These are phyloP conservation scores for Rhagonycha fulva DNA, from an alignment of 2,888 invertebrate species.

Conservation along the genomic window DNA sequence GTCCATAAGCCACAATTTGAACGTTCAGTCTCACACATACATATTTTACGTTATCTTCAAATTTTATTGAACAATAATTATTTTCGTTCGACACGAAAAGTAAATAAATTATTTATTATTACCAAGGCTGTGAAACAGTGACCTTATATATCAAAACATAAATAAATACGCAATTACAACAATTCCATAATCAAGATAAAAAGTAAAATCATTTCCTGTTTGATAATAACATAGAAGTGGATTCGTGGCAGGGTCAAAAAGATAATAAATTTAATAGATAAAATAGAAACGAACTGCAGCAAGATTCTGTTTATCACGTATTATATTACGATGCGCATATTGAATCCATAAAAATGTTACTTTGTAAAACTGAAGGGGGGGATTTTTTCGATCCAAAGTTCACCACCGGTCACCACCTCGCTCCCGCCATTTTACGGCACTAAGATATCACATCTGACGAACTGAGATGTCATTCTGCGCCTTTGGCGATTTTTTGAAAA, in stretches of 20 bases:
- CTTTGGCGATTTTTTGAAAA: too few relatives aligned
- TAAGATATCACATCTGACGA: too few relatives aligned
- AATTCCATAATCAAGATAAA: neutral
- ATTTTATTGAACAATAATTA: neutral
- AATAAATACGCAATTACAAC: neutral
- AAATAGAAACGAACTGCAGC: neutral
- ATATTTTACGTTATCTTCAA: neutral
- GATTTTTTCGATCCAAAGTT: too few relatives aligned
- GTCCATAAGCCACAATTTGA: neutral
- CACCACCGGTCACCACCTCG: too few relatives aligned
- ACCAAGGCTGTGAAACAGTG: neutral
- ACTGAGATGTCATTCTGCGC: too few relatives aligned
- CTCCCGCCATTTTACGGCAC: too few relatives aligned
- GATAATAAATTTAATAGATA: neutral
- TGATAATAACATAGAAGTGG: neutral
- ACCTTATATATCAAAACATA: neutral
- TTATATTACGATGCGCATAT: neutral
- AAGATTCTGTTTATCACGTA: neutral
- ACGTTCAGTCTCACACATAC: neutral
- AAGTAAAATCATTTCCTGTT: neutral
- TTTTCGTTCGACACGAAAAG: neutral
- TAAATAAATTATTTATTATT: neutral
- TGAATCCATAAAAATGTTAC: neutral
- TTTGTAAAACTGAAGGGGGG: too few relatives aligned
- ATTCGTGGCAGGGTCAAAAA: neutral